A percentile compares a stretch with the other conserved stretches of the same genome.
Evolutionary conservation across 35 echinoderm and acorn worm genomes (phyloP).

Genomic region (Heliocidaris tuberculata): DNA sequence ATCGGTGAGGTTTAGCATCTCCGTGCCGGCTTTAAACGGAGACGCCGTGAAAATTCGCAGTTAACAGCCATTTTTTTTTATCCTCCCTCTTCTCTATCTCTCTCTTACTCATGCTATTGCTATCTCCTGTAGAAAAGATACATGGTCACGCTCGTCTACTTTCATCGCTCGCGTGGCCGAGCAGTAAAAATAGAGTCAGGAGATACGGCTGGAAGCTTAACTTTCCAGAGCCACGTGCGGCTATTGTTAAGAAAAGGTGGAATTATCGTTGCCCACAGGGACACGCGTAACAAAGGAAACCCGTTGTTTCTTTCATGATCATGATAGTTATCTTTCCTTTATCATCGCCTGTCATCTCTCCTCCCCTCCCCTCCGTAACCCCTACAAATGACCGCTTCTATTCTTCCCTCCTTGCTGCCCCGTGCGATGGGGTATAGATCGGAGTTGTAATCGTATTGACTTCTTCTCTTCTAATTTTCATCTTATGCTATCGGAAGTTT

Average conservation of each 20-base stretch:
- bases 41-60: slow-evolving; percentile 31
- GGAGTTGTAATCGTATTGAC: slow-evolving; percentile 33
- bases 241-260: slow-evolving; percentile 22
- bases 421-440: neutral
- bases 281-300: slow-evolving; percentile 18
- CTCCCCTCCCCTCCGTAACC: neutral
- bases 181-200: neutral
- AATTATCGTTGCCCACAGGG: neutral
- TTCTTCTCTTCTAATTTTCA: neutral
- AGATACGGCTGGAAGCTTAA: slow-evolving; percentile 28
- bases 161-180: neutral
- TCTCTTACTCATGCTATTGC: neutral
- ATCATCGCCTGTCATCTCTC: neutral
- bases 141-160: neutral
- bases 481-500: neutral
- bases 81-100: neutral
- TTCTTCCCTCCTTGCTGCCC: neutral
- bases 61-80: neutral
- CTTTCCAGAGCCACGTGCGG: neutral
- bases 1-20: neutral
- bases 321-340: slow-evolving; percentile 23
- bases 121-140: neutral
- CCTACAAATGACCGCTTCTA: neutral
- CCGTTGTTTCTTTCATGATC: neutral
- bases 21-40: slow-evolving; percentile 1